A percentile compares a stretch with the other conserved stretches of the same genome.
Evolutionary conservation across 2,797 vertebrate species (phyloP).

Genomic region (Microcaecilia unicolor): DNA sequence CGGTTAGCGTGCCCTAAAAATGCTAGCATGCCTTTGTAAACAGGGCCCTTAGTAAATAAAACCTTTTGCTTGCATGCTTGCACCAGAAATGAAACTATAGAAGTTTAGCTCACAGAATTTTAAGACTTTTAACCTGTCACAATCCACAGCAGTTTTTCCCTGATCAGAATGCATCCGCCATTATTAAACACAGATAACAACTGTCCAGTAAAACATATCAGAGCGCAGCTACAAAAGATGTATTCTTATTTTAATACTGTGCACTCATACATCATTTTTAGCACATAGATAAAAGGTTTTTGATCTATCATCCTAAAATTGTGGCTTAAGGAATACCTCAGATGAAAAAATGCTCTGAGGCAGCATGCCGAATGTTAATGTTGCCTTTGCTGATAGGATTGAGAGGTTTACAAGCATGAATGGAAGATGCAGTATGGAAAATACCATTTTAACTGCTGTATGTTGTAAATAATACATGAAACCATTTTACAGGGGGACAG

Average conservation of each 20-base stretch:
- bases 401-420: slow-evolving; percentile 26
- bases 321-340: too few species aligned
- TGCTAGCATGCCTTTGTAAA: too few species aligned
- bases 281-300: background rate
- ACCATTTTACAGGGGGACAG: slow-evolving; percentile 22
- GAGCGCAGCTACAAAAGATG: slow-evolving; percentile 15
- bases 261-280: slow-evolving; percentile 3
- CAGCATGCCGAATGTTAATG: too few species aligned
- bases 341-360: too few species aligned
- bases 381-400: slow-evolving; percentile 23
- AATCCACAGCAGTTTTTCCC: background rate
- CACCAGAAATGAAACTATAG: background rate
- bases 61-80: too few species aligned
- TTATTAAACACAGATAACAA: background rate
- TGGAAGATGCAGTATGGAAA: slow-evolving; percentile 18
- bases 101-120: background rate
- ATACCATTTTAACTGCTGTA: slow-evolving; percentile 23
- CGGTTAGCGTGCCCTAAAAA: too few species aligned
- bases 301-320: too few species aligned
- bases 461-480: slow-evolving; percentile 58
- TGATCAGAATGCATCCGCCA: background rate
- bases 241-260: slow-evolving; percentile 12
- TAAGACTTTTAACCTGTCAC: background rate
- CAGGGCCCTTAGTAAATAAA: too few species aligned
- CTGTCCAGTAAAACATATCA: background rate